Percentiles rank a stretch among this genome's conserved stretches.
Evolutionary conservation across 2,888 invertebrate species (phyloP).

Genomic region (Oithona nana): DNA sequence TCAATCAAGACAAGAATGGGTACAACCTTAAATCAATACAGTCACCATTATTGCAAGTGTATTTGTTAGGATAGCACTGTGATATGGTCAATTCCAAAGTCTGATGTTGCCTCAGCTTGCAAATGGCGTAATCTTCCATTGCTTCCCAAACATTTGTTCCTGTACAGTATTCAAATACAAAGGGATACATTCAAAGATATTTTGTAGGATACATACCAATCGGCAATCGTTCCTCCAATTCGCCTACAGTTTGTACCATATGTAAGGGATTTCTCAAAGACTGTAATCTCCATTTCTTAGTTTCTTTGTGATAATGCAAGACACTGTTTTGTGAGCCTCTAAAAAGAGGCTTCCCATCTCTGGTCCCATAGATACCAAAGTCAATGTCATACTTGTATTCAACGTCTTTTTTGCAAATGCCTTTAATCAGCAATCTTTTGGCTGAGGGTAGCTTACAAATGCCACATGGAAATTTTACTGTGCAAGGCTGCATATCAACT

Average conservation of each 20-base stretch:
- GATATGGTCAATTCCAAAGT: not conserved
- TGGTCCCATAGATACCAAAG: not conserved
- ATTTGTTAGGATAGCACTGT: not conserved
- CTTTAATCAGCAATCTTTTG: not conserved
- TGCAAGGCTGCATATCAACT: not conserved
- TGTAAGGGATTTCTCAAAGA: not conserved
- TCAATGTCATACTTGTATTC: not conserved
- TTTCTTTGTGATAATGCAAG: not conserved
- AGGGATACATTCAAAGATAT: too few relatives aligned
- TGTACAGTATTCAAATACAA: too few relatives aligned
- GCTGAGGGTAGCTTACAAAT: not conserved
- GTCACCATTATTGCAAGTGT: conserved; percentile 1
- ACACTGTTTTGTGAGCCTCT: not conserved
- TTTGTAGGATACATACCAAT: too few relatives aligned
- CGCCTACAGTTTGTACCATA: not conserved
- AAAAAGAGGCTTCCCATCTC: not conserved
- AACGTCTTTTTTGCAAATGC: not conserved
- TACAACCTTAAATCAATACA: conserved; percentile 3
- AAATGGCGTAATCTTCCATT: not conserved
- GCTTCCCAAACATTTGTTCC: not conserved
- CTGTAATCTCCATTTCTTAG: conserved; percentile 1
- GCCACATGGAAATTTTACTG: not conserved
- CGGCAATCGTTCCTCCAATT: not conserved
- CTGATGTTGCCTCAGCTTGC: not conserved
- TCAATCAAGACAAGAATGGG: not conserved